Evolutionary conservation across 2,113 vertebrate species (phyloP).

Genomic region (Hucho hucho): DNA sequence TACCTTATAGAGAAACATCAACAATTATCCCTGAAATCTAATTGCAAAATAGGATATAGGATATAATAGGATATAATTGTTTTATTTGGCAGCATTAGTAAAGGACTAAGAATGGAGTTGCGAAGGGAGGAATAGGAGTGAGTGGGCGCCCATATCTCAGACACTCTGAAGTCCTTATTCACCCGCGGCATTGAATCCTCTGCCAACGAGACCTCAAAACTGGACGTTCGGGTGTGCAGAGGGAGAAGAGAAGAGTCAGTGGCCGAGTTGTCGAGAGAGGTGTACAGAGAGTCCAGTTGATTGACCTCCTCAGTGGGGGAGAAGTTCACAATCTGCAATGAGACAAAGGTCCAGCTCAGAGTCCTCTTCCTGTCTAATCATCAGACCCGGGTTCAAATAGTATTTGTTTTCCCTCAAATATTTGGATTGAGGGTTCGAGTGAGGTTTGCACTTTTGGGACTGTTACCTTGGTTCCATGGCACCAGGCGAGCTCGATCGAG

Average conservation of each 20-base stretch:
- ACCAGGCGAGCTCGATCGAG: no score
- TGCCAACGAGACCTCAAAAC: slow-evolving; percentile 81
- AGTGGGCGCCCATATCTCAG: slow-evolving; percentile 70
- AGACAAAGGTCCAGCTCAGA: slow-evolving; percentile 34
- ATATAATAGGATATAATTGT: slow-evolving; percentile 24
- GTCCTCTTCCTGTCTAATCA: background rate
- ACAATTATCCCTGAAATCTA: slow-evolving; percentile 31
- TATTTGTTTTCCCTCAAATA: background rate
- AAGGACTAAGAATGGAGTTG: slow-evolving; percentile 69
- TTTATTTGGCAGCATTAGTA: slow-evolving; percentile 70
- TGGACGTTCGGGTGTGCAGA: slow-evolving; percentile 78
- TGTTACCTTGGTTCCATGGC: no score
- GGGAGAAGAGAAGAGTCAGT: slow-evolving; percentile 75
- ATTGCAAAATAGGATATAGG: slow-evolving; percentile 17
- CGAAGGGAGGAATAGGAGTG: slow-evolving; percentile 50
- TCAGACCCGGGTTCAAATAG: background rate
- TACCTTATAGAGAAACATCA: slow-evolving; percentile 40
- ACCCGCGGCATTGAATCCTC: slow-evolving; percentile 88
- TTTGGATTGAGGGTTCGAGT: no score
- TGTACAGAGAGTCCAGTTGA: slow-evolving; percentile 77
- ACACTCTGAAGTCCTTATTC: slow-evolving; percentile 88
- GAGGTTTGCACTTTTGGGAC: no score
- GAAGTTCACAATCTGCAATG: slow-evolving; percentile 83
- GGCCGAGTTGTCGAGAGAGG: slow-evolving; percentile 76
- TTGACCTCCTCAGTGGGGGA: slow-evolving; percentile 85